These are phyloP conservation scores for Anisognathus igniventris DNA, from an alignment of 2,797 vertebrate species.

Conservation along the genomic window DNA sequence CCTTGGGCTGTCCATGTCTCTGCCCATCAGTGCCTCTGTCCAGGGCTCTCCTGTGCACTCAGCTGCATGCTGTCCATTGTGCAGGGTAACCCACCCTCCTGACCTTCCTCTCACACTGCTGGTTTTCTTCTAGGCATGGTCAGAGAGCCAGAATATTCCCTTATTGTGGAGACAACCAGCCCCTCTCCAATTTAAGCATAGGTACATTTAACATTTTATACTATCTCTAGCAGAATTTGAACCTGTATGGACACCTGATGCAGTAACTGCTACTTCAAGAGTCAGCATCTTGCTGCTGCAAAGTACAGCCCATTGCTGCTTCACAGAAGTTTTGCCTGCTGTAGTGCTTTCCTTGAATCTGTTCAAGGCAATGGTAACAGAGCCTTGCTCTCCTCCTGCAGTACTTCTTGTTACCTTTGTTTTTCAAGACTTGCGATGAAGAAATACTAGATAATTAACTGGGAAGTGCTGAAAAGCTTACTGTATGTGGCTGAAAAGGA, in stretches of 20 bases:
- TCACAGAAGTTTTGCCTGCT: neutral
- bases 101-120: fast-evolving
- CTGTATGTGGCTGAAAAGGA: neutral
- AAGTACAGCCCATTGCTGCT: neutral
- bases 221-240: neutral
- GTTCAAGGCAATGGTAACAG: neutral
- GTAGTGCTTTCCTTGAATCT: neutral
- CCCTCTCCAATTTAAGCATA: neutral
- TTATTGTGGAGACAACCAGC: neutral
- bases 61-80: neutral
- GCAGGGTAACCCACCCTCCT: neutral
- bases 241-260: neutral
- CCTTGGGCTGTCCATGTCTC: neutral
- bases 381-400: neutral
- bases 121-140: neutral
- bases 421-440: neutral
- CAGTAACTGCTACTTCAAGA: neutral
- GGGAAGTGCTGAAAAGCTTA: neutral
- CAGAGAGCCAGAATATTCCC: neutral
- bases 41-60: neutral
- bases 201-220: neutral
- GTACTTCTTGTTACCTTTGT: neutral
- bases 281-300: neutral
- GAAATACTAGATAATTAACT: neutral
- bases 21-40: fast-evolving